Evolutionary conservation across 2,888 invertebrate genomes (phyloP).

Genomic region (Sturmia bella): DNA sequence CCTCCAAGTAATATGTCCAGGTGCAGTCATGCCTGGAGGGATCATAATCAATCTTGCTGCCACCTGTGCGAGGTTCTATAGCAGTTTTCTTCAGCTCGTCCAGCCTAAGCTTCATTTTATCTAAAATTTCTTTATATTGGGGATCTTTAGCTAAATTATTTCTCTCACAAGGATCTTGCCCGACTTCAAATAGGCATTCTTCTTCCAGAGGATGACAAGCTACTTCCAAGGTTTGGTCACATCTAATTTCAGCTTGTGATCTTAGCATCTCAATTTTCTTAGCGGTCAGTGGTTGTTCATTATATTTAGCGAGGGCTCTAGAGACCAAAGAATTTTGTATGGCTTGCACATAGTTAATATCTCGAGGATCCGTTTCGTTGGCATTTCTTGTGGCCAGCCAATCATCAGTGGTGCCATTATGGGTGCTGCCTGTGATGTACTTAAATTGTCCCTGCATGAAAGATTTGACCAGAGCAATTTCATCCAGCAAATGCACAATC

Average conservation of each 20-base stretch:
- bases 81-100: constrained; percentile 81
- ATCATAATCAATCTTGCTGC: constrained; percentile 82
- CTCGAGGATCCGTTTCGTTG: constrained; percentile 75
- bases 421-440: constrained; percentile 78
- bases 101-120: constrained; percentile 81
- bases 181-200: constrained; percentile 83
- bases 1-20: constrained; percentile 83
- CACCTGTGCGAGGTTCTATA: constrained; percentile 81
- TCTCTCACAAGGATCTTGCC: constrained; percentile 83
- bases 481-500: constrained; percentile 88
- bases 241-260: constrained; percentile 70
- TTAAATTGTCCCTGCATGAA: constrained; percentile 76
- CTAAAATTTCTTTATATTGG: constrained; percentile 67
- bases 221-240: constrained; percentile 65
- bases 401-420: constrained; percentile 74
- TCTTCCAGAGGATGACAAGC: constrained; percentile 76
- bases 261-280: constrained; percentile 68
- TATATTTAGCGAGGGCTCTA: constrained; percentile 71
- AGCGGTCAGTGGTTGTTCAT: constrained; percentile 68
- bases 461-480: constrained; percentile 81
- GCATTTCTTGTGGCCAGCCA: constrained; percentile 73
- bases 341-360: constrained; percentile 72
- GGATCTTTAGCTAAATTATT: constrained; percentile 75
- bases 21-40: constrained; percentile 83
- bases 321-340: constrained; percentile 74